phyloP scores from a whole-genome alignment of 2,113 vertebrate genomes.

The Oncorhynchus nerka region DNA sequence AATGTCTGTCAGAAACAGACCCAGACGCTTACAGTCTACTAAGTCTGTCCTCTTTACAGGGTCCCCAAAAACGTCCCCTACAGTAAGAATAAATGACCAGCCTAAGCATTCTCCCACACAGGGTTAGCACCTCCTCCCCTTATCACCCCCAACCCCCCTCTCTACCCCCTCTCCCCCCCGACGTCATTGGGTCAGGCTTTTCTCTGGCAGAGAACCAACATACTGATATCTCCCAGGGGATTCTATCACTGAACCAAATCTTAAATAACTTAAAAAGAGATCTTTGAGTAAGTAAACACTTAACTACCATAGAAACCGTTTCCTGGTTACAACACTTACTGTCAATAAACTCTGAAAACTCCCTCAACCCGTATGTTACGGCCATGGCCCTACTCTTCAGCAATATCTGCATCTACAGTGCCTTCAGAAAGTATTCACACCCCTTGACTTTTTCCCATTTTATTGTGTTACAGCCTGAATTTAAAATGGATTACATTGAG shows the following conservation, averaged over 20 bases:
- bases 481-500: too few relatives aligned
- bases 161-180: not conserved
- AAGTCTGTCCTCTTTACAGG: slow-evolving; percentile 22
- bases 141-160: not conserved
- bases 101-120: slow-evolving; percentile 38
- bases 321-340: slow-evolving; percentile 45
- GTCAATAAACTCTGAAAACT: slow-evolving; percentile 34
- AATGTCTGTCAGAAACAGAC: slow-evolving; percentile 12
- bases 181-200: slow-evolving; percentile 30
- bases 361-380: not conserved
- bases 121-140: slow-evolving; percentile 32
- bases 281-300: slow-evolving; percentile 51
- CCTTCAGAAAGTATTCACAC: too few relatives aligned
- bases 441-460: too few relatives aligned
- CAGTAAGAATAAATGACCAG: slow-evolving; percentile 36
- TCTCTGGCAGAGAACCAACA: slow-evolving; percentile 31
- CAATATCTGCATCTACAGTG: slow-evolving; percentile 15
- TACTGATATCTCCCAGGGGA: slow-evolving; percentile 46
- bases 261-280: slow-evolving; percentile 51
- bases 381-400: not conserved
- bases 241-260: slow-evolving; percentile 36
- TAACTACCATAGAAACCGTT: slow-evolving; percentile 39
- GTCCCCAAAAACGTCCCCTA: slow-evolving; percentile 14
- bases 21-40: slow-evolving; percentile 19
- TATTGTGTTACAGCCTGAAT: too few relatives aligned